Percentiles rank a stretch among this genome's conserved stretches.
These are phyloP conservation scores for Phylloscopus collybita DNA, from an alignment of 2,797 vertebrate genomes.

Conservation along the genomic window DNA sequence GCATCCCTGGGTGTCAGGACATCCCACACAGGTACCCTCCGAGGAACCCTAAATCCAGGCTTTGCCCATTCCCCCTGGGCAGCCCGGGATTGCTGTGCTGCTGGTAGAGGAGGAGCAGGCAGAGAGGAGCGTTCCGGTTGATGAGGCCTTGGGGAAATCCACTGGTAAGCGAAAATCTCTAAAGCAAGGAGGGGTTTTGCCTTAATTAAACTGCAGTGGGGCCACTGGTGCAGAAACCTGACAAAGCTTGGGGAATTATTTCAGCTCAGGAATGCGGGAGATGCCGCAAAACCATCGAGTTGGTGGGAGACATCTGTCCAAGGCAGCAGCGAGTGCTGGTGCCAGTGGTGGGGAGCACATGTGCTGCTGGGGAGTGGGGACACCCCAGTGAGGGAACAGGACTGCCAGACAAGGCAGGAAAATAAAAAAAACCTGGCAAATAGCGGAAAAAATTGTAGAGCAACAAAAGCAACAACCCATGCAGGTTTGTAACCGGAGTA, in stretches of 20 bases:
- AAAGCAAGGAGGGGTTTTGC: not conserved
- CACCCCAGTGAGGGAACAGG: not conserved
- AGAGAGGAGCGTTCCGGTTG: not conserved
- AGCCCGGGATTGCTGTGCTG: not conserved
- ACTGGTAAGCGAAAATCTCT: not conserved
- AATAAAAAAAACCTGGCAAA: not conserved
- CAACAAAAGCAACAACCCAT: not conserved
- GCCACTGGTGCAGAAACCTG: not conserved
- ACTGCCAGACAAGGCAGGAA: not conserved
- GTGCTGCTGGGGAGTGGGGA: not conserved
- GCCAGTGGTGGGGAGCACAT: not conserved
- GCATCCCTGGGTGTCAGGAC: not conserved
- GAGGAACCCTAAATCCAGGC: not conserved
- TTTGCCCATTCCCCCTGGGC: not conserved
- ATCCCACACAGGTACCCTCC: not conserved
- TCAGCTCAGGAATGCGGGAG: not conserved
- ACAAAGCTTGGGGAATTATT: not conserved
- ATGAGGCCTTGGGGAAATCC: slow-evolving; percentile 18
- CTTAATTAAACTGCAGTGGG: slow-evolving; percentile 37
- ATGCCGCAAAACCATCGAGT: accelerated
- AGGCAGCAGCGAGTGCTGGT: not conserved
- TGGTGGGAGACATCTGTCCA: not conserved
- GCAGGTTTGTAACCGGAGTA: not conserved
- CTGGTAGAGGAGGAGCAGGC: not conserved
- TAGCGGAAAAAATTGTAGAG: not conserved